These are phyloP conservation scores for Cephonodes hylas DNA, from an alignment of 2,888 invertebrate genomes.

Conservation along the genomic window DNA sequence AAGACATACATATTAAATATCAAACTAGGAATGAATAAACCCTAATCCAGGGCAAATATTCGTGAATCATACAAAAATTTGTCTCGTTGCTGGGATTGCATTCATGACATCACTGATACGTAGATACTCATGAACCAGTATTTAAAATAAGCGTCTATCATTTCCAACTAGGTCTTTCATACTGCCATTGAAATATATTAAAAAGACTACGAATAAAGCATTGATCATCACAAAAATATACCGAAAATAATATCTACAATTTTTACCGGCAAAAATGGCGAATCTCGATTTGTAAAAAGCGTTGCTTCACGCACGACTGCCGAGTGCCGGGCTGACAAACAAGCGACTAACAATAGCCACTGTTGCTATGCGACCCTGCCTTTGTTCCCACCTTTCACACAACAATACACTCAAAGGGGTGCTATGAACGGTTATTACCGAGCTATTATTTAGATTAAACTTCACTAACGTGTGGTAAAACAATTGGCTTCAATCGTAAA, in stretches of 20 bases:
- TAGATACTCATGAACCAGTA: too few relatives aligned
- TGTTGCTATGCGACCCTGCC: slow-evolving; percentile 3
- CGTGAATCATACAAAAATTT: too few relatives aligned
- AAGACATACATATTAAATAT: too few relatives aligned
- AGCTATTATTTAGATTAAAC: slow-evolving; percentile 4
- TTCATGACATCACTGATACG: too few relatives aligned
- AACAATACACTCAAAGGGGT: slow-evolving; percentile 2
- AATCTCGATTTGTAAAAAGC: background rate
- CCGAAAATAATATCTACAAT: background rate
- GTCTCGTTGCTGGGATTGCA: too few relatives aligned
- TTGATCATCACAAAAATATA: background rate
- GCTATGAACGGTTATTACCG: background rate
- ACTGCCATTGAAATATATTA: too few relatives aligned
- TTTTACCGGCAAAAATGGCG: background rate
- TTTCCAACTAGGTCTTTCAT: too few relatives aligned
- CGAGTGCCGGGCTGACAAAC: background rate
- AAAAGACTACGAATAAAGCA: too few relatives aligned
- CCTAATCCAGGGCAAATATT: too few relatives aligned
- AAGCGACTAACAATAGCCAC: background rate
- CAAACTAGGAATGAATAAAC: too few relatives aligned
- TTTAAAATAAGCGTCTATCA: too few relatives aligned
- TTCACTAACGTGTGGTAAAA: background rate
- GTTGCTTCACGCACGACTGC: background rate
- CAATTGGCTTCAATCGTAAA: background rate
- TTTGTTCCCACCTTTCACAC: background rate